Percentiles rank a stretch among this genome's conserved stretches.
These are phyloP conservation scores for Austrolebias charrua DNA, from an alignment of 2,797 vertebrate species.

Conservation along the genomic window DNA sequence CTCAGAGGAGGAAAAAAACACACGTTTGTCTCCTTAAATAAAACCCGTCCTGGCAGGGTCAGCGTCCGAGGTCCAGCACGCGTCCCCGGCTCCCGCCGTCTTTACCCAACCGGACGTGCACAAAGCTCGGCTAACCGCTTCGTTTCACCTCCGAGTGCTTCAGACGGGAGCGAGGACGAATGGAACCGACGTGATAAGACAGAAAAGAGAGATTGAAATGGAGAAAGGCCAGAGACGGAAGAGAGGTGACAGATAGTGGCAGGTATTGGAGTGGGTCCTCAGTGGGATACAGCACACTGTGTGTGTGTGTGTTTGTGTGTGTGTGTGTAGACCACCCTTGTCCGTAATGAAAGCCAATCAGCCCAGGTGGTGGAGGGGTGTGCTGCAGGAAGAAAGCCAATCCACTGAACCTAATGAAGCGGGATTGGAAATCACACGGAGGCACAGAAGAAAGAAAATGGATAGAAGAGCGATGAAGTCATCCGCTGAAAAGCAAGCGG, in stretches of 20 bases:
- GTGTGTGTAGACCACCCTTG: conserved; percentile 48
- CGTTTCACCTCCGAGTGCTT: conserved; percentile 42
- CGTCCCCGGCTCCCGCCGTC: conserved; percentile 12
- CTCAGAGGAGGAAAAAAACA: not conserved
- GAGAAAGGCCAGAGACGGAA: conserved; percentile 50
- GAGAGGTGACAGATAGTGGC: conserved; percentile 38
- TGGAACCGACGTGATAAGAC: conserved; percentile 35
- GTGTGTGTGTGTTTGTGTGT: conserved; percentile 17
- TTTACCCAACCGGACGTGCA: conserved; percentile 23
- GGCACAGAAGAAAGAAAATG: conserved; percentile 22
- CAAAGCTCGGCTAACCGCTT: conserved; percentile 30
- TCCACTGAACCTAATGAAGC: conserved; percentile 77
- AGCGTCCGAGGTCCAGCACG: conserved; percentile 18
- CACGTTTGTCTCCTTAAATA: conserved; percentile 36
- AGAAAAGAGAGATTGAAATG: conserved; percentile 53
- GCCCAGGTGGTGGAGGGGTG: conserved; percentile 64
- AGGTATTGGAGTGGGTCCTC: conserved; percentile 59
- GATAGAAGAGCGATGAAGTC: conserved; percentile 37
- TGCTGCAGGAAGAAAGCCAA: conserved; percentile 74
- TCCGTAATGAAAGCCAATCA: conserved; percentile 79
- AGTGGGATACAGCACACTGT: conserved; percentile 28
- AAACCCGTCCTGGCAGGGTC: conserved; percentile 20
- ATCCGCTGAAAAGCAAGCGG: conserved; percentile 20
- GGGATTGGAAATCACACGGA: conserved; percentile 76
- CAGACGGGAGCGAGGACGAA: conserved; percentile 45